A percentile compares a stretch with the other conserved stretches of the same genome.
Conservation (phyloP, 1,140 invertebrate genomes). For the Orius insidiosus region DNA sequence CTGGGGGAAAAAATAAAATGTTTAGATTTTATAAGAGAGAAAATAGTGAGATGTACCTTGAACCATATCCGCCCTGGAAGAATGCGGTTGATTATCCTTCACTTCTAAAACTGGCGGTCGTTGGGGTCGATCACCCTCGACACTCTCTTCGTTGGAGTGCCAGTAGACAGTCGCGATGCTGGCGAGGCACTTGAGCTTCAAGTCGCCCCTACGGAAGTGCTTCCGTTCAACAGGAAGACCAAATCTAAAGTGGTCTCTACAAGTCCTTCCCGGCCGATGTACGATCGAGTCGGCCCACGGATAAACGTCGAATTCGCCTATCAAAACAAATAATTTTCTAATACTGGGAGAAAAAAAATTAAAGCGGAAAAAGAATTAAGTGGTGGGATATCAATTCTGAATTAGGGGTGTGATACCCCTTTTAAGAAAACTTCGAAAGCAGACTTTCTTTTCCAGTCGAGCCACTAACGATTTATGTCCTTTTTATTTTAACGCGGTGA, state of each 20-base stretch:
- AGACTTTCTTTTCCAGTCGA: background rate
- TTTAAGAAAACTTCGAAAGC: background rate
- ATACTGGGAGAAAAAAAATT: conserved; percentile 9
- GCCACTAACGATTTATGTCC: background rate
- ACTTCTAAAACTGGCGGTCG: conserved; percentile 43
- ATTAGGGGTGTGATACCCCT: background rate
- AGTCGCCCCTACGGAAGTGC: conserved; percentile 63
- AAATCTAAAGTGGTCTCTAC: conserved; percentile 52
- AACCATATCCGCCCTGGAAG: conserved; percentile 29
- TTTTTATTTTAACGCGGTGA: conserved; percentile 5
- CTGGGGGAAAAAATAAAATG: too few relatives aligned
- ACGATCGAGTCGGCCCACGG: conserved; percentile 30
- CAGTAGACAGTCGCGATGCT: conserved; percentile 68
- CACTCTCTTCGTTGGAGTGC: conserved; percentile 65
- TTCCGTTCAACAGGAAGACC: conserved; percentile 50
- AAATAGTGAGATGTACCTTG: conserved; percentile 24
- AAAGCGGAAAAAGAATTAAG: conserved; percentile 1
- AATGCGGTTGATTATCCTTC: conserved; percentile 32
- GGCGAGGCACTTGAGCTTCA: conserved; percentile 74
- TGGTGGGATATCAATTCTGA: background rate
- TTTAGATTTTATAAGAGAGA: too few relatives aligned
- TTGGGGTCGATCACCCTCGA: conserved; percentile 47
- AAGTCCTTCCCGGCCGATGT: conserved; percentile 34
- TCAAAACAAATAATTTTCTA: conserved; percentile 8
- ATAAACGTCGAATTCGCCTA: conserved; percentile 34